Evolutionary conservation across 2,888 invertebrate species (phyloP), one percentile per base, ranked within the genome.

Genomic region (Cephus runcator): DNA sequence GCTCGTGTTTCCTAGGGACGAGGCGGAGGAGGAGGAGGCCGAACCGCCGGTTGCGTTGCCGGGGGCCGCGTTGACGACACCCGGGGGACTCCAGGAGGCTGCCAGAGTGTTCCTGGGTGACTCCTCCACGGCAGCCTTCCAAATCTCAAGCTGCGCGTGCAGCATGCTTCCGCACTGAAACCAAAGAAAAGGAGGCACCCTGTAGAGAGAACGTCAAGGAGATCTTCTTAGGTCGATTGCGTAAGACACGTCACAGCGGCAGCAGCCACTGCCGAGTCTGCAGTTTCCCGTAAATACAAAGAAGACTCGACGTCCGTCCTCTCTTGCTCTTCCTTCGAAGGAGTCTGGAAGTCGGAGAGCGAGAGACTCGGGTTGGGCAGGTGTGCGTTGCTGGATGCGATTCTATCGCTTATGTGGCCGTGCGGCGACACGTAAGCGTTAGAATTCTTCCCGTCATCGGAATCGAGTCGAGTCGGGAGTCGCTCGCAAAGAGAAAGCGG

Each of bases 111-210:
- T 85, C 89, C 90, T 92, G 90, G 94, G 88, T 92, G 94, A 92
- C 90, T 94, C 93, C 82, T 92, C 92, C 76, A 92, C 92, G 12
- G 96, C 96, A 80, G 96, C 96, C 92, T 97, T 97, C 97, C 98
- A 98, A 86, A 98, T 96, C 92, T 98, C 97, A 88, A 98, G 92
- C 89, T 97, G 97, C 35, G 97, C 97, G 91, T 96, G 95, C 82
- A 98, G 92, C 86, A 96, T 96, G 90, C 96, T 95, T 75, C 97
- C 97, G 88, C 96, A 95, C 97, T 97, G 92, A 3, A 88, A 88
- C 82, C 80, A 78, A 77, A 75, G 77, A 76, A 76, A 33, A 40
- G 9, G 56, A 23, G 56, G 56, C 9, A 56, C 23, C 56, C 56
- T 56, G 23, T 56, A 56, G 56, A 56, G 56, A 56, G 56, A 56